These are phyloP conservation scores for Cyprinus carpio DNA, from an alignment of 2,113 vertebrate genomes.

Conservation along the genomic window DNA sequence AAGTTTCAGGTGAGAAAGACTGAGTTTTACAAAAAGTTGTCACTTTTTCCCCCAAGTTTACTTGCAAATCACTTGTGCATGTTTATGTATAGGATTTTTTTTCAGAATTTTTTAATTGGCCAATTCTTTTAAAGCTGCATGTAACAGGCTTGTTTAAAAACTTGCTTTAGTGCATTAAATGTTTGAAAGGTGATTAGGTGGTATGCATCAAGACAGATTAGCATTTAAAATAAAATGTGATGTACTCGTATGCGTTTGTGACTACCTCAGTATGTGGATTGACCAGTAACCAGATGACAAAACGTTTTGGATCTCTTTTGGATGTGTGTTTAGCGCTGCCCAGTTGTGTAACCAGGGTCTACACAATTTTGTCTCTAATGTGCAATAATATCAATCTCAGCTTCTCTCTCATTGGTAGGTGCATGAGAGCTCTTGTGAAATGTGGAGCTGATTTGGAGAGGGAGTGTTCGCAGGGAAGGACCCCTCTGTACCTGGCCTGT, in stretches of 20 bases:
- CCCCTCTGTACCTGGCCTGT: slow-evolving; percentile 87
- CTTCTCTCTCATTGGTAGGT: slow-evolving; percentile 70
- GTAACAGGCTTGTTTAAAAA: neutral
- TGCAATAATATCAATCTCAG: neutral
- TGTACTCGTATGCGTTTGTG: neutral
- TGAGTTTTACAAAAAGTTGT: too few relatives aligned
- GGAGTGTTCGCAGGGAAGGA: slow-evolving; percentile 80
- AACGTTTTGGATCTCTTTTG: neutral
- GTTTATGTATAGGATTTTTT: too few relatives aligned
- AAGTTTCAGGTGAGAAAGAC: too few relatives aligned
- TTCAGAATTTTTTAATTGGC: too few relatives aligned
- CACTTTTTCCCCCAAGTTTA: too few relatives aligned
- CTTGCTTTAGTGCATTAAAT: neutral
- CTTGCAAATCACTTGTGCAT: too few relatives aligned
- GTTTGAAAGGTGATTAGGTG: neutral
- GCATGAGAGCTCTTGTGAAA: slow-evolving; percentile 85
- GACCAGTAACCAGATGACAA: neutral
- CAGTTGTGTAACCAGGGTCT: neutral
- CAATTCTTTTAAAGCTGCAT: neutral
- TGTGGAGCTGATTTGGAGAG: slow-evolving; percentile 82
- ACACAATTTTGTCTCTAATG: neutral
- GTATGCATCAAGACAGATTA: neutral
- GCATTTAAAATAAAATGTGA: neutral
- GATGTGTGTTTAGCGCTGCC: neutral
- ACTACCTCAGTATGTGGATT: neutral